Percentiles rank a stretch among this genome's conserved stretches.
These are phyloP conservation scores for Pheosia tremula DNA, from an alignment of 2,888 invertebrate species.

Conservation along the genomic window DNA sequence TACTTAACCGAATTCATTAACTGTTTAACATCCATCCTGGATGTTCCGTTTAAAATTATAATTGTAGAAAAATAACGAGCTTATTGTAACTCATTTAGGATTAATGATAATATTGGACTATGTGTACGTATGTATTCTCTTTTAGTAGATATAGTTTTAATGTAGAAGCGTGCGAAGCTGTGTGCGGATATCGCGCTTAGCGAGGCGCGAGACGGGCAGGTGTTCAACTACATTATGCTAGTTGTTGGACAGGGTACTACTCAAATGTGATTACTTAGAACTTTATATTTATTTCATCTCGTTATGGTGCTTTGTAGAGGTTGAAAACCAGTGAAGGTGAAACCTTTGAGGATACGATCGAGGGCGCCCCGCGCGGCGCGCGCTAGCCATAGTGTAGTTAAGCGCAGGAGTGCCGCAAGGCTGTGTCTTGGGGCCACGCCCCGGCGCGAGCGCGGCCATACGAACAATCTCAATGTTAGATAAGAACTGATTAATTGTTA, in stretches of 20 bases:
- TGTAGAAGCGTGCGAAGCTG: neutral
- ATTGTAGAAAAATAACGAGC: conserved; percentile 29
- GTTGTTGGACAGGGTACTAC: conserved; percentile 1
- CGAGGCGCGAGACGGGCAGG: neutral
- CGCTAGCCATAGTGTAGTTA: conserved; percentile 23
- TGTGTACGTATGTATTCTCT: neutral
- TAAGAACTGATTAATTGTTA: conserved; percentile 40
- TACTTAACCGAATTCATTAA: neutral
- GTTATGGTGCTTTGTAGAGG: conserved; percentile 32
- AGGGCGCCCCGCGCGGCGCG: neutral
- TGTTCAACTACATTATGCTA: conserved; percentile 1
- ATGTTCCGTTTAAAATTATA: conserved; percentile 16
- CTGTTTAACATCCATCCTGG: conserved; percentile 4
- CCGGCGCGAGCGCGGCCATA: conserved; percentile 32
- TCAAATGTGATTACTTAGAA: neutral
- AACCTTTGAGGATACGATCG: conserved; percentile 19
- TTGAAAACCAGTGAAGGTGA: conserved; percentile 29
- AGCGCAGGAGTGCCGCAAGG: conserved; percentile 18
- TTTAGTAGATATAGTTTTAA: neutral
- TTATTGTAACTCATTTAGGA: conserved; percentile 28
- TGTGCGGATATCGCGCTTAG: neutral
- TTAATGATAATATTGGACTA: neutral
- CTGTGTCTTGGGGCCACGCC: neutral
- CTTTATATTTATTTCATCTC: neutral
- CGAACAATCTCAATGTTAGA: conserved; percentile 53